phyloP scores from a whole-genome alignment of 2,888 invertebrate genomes.

The Liopterus haemorrhoidalis region DNA sequence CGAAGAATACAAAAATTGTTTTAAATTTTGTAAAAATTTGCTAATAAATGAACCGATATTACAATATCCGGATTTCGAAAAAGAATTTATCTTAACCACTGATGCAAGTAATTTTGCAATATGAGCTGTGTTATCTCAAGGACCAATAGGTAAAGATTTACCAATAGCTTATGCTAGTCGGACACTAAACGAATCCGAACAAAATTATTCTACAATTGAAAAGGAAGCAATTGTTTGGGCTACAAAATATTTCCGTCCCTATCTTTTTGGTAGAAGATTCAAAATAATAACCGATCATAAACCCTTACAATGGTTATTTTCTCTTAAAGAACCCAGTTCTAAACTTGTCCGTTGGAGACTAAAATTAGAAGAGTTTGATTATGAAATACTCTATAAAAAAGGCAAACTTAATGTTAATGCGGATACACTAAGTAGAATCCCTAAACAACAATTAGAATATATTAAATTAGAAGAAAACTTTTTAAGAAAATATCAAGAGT shows the following conservation, averaged over 20 bases:
- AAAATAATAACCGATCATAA: constrained; percentile 30
- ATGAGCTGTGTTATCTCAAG: constrained; percentile 15
- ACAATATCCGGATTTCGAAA: constrained; percentile 10
- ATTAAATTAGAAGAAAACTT: too few species aligned
- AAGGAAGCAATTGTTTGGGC: constrained; percentile 22
- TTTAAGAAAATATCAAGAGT: neutral
- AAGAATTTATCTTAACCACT: constrained; percentile 6
- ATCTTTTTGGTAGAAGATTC: constrained; percentile 19
- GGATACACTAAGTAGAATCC: neutral
- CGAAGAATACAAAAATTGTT: constrained; percentile 7
- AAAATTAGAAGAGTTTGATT: constrained; percentile 15
- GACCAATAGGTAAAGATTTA: constrained; percentile 20
- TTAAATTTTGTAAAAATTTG: neutral
- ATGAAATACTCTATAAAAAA: constrained; percentile 27
- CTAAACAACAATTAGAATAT: too few species aligned
- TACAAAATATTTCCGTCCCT: constrained; percentile 26
- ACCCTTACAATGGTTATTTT: constrained; percentile 9
- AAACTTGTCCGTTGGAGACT: constrained; percentile 7
- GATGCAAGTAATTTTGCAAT: constrained; percentile 6
- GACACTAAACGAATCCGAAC: constrained; percentile 21
- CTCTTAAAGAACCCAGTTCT: constrained; percentile 2
- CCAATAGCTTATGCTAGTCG: constrained; percentile 19
- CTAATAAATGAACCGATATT: constrained; percentile 6
- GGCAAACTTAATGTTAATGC: neutral
- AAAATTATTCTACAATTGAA: constrained; percentile 20